Percentiles rank a stretch among this genome's conserved stretches.
Conservation (phyloP, 2,888 invertebrate genomes). For the Drosophila prostipennis region DNA sequence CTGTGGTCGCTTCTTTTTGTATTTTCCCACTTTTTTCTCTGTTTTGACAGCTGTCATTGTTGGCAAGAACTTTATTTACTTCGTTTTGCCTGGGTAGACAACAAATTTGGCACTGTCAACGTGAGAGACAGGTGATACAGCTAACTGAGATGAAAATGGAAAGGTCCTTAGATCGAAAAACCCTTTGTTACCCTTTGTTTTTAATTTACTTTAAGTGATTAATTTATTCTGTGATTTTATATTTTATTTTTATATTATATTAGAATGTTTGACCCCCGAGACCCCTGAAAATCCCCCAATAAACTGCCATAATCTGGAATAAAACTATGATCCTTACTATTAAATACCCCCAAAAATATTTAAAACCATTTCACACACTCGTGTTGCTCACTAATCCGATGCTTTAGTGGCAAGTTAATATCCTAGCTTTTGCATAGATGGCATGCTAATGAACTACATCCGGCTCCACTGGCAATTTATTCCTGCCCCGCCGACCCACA, state of each 20-base stretch:
- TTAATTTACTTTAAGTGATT: no score
- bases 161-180: no score
- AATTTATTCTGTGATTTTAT: no score
- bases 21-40: slow-evolving; percentile 4
- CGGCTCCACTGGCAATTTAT: slow-evolving; percentile 36
- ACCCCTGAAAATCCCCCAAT: not conserved
- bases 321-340: not conserved
- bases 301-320: slow-evolving; percentile 5
- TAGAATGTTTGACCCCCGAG: no score
- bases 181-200: no score
- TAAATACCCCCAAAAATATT: slow-evolving; percentile 16
- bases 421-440: slow-evolving; percentile 33
- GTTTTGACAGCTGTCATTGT: slow-evolving; percentile 68
- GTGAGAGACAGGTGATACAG: slow-evolving; percentile 38
- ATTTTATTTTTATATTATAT: no score
- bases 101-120: slow-evolving; percentile 52
- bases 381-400: slow-evolving; percentile 25
- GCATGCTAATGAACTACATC: slow-evolving; percentile 58
- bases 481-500: slow-evolving; percentile 32
- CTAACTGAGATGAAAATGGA: slow-evolving; percentile 4
- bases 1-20: slow-evolving; percentile 12
- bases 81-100: slow-evolving; percentile 24
- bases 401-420: slow-evolving; percentile 41
- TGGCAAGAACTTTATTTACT: slow-evolving; percentile 59
- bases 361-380: slow-evolving; percentile 3